These are phyloP conservation scores for Melinaea marsaeus DNA, from an alignment of 2,888 invertebrate species.

Conservation along the genomic window DNA sequence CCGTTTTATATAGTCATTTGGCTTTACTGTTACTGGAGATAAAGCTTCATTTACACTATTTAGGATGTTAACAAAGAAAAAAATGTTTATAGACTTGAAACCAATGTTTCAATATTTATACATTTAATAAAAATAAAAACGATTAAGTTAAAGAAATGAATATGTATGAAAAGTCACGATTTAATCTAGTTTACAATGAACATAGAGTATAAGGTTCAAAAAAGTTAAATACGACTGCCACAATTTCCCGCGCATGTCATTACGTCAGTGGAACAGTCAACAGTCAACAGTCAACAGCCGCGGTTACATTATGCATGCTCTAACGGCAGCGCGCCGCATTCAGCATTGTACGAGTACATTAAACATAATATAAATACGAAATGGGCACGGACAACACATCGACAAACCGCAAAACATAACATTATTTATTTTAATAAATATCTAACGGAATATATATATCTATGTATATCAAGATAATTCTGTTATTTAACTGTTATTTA, in stretches of 20 bases:
- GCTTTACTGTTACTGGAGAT: constrained; percentile 1
- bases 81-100: too few species aligned
- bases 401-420: neutral
- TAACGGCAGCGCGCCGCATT: constrained; percentile 50
- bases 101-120: too few species aligned
- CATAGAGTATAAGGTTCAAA: neutral
- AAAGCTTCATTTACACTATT: neutral
- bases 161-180: too few species aligned
- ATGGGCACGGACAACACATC: neutral
- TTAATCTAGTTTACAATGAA: neutral
- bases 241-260: constrained; percentile 50
- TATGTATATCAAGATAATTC: too few species aligned
- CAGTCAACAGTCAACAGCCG: constrained; percentile 32
- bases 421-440: constrained; percentile 1
- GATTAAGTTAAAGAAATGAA: too few species aligned
- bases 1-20: constrained; percentile 6
- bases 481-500: too few species aligned
- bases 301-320: constrained; percentile 59
- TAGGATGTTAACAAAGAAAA: neutral
- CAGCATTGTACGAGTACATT: neutral
- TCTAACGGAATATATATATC: neutral
- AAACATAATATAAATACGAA: neutral
- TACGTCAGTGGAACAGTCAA: constrained; percentile 50
- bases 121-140: too few species aligned
- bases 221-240: constrained; percentile 29